Base-by-base conservation (phyloP, 2,888 invertebrate genomes). In the Hyles lineata region DNA sequence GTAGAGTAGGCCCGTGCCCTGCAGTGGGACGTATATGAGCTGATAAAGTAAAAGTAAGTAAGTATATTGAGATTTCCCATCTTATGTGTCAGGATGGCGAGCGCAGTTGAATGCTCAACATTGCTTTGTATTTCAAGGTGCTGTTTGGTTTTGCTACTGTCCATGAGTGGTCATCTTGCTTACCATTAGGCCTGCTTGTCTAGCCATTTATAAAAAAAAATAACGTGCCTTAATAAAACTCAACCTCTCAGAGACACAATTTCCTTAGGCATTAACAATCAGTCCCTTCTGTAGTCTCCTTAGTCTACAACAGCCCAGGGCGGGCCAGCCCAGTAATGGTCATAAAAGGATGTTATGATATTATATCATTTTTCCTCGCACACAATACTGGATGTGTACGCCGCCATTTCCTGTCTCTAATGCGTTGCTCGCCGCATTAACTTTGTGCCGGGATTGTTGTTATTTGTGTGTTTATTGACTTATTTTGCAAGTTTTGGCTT, bases 261-360 rank as follows among this genome's bases (percentile, higher is more conserved):
- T 1, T 0, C 7, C 15, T 21, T 79, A 79, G 84, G 80, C 70
- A 82, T 15, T 74, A 76, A 73, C 3, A 1, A 1, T 61, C 43
- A 43, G 11, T 23, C 70, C 15, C 2, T 21, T 58, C 71, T 75
- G 5, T 55, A 21, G 6, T 6, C 25, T 43, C 70, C 17, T 9
- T 76, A 72, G 63, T 90, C 89, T 87, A 58, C 87, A 87, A 25
- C 58, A 69, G 70, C 74, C 72, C 74, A 79, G 87, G 89, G 88
- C 89, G 90, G 91, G 89, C 89, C 82, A 86, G 87, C 90, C 87
- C 87, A 86, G 90, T 90, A 89, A 89, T 89, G 90, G 90, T 89
- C 90, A 91, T 91, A 86, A 92, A 92, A 91, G 92, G 92, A 92
- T 93, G 94, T 92, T 92, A 92, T 90, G 89, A 94, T 90, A 92